A percentile compares a stretch with the other conserved stretches of the same genome.
Evolutionary conservation across 2,113 vertebrate species (phyloP).

Genomic region (Myrmecophaga tridactyla): DNA sequence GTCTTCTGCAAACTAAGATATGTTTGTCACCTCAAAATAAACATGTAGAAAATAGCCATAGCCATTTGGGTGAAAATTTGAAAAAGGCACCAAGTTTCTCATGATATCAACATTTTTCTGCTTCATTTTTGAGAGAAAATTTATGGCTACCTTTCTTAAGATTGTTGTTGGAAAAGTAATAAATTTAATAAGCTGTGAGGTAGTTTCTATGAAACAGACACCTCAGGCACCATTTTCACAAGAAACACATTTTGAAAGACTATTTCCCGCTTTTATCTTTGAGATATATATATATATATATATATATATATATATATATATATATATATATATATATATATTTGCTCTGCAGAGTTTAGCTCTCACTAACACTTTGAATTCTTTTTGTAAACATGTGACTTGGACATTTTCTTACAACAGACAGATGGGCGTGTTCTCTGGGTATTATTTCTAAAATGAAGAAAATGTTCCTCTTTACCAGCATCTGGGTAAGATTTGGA

Average conservation of each 20-base stretch:
- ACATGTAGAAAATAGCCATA: neutral
- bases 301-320: too few relatives aligned
- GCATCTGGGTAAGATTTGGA: slow-evolving; percentile 67
- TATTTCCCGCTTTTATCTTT: neutral
- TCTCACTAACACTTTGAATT: slow-evolving; percentile 34
- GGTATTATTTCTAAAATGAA: slow-evolving; percentile 67
- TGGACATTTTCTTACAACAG: slow-evolving; percentile 55
- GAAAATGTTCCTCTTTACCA: slow-evolving; percentile 62
- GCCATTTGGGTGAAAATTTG: neutral
- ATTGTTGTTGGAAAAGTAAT: neutral
- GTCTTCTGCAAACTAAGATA: neutral
- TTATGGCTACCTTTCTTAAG: neutral
- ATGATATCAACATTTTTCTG: neutral
- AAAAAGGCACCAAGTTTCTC: neutral
- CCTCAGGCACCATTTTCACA: neutral
- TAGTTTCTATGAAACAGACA: neutral
- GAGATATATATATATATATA: too few relatives aligned
- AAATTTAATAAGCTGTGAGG: neutral
- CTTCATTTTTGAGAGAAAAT: neutral
- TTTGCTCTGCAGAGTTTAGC: slow-evolving; percentile 21
- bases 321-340: too few relatives aligned
- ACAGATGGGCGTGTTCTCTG: slow-evolving; percentile 67
- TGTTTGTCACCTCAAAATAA: neutral
- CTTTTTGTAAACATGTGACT: slow-evolving; percentile 59
- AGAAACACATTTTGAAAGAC: slow-evolving; percentile 38